Evolutionary conservation across 1,140 invertebrate genomes (phyloP), one percentile per base, ranked within the genome.

Genomic region (Hylyphantes graminicola): DNA sequence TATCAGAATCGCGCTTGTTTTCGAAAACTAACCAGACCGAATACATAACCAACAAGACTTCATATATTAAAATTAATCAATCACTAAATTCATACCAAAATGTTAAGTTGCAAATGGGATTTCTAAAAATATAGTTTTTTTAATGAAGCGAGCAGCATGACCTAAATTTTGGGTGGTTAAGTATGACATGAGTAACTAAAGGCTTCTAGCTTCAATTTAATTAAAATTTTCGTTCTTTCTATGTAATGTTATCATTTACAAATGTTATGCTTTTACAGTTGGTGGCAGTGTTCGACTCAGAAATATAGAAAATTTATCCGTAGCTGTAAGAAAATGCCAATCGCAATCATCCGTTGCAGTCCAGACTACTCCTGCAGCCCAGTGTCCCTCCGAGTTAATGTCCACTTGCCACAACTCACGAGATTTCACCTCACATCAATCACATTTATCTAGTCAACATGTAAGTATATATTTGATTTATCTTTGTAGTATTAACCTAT

Each of bases 241-340:
- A 35, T 35, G 5, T 35, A 35, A 35, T 35, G 35, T 35, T 35
- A 2, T 35, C 35, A 35, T 35, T 35, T 35, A 1, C 5, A 35
- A 35, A 35, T 35, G 35, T 35, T 5, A 2, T 21, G 2, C 0
- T 11, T 67, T 21, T 67, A 17, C n/a, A 21, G 21, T 21, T 17
- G 57, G 21, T 61, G 10, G 13, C 55, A 74, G 12, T 11, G 17
- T 21, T 74, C 13, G 15, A 12, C 12, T 19, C 19, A 48, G 57
- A 76, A 51, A 63, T 76, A 48, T 48, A 19, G 57, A 76, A 19
- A 50, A 61, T 50, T 13, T 76, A 21, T 64, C 74, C 74, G 2
- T 76, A 48, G 74, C n/a, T 76, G n/a, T 76, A 51, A 76, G 64
- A 19, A 63, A 51, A 76, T 4, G 15, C 17, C 48, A 9, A 12